Percentiles rank a stretch among this genome's conserved stretches.
These are phyloP conservation scores for Spilarctia lutea DNA, from an alignment of 2,888 invertebrate genomes.

Conservation along the genomic window DNA sequence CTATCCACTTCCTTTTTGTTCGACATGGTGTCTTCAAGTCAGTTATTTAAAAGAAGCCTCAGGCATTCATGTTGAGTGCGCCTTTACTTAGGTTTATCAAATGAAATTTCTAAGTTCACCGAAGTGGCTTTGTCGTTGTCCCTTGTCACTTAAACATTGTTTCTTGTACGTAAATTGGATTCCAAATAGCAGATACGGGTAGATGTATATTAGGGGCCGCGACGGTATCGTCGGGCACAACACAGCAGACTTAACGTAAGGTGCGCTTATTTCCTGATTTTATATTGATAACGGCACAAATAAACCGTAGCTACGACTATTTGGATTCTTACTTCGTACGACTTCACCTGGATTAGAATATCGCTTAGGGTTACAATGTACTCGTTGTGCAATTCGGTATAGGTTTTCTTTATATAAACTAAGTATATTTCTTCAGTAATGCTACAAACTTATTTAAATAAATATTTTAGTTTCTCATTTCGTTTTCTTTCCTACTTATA, in stretches of 20 bases:
- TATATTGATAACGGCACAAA: slow-evolving; percentile 39
- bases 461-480: too few species aligned
- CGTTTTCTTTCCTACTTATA: too few species aligned
- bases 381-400: not conserved
- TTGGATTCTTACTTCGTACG: slow-evolving; percentile 31
- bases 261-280: slow-evolving; percentile 49
- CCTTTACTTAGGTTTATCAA: not conserved
- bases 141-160: slow-evolving; percentile 45
- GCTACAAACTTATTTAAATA: too few species aligned
- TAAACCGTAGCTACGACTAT: slow-evolving; percentile 37
- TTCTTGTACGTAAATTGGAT: slow-evolving; percentile 81
- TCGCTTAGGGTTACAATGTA: slow-evolving; percentile 1
- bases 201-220: slow-evolving; percentile 75
- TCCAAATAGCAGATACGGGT: slow-evolving; percentile 78
- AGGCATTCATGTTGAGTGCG: too few species aligned
- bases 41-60: too few species aligned
- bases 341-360: slow-evolving; percentile 24
- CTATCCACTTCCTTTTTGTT: too few species aligned
- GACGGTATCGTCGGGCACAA: slow-evolving; percentile 65
- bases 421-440: not conserved
- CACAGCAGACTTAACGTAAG: slow-evolving; percentile 47
- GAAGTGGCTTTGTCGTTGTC: slow-evolving; percentile 27
- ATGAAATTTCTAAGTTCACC: not conserved
- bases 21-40: too few species aligned
- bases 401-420: not conserved